Conservation (phyloP, 2,797 vertebrate genomes). For the Champsocephalus esox region DNA sequence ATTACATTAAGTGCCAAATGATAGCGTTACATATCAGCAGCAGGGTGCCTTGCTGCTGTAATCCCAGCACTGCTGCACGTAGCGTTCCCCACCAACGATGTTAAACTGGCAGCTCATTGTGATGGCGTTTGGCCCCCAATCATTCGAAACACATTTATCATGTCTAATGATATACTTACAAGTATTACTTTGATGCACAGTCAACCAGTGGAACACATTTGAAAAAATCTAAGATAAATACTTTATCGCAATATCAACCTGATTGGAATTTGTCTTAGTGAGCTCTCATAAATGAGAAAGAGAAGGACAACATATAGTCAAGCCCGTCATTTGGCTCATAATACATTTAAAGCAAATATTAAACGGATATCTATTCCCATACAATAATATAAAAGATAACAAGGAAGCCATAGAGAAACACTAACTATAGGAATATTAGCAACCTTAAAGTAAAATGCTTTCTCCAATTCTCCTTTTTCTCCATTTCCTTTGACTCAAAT, state of each 20-base stretch:
- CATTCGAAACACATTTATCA: slow-evolving; percentile 23
- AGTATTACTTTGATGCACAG: slow-evolving; percentile 25
- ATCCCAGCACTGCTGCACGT: slow-evolving; percentile 29
- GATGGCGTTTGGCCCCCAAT: slow-evolving; percentile 26
- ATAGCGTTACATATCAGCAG: slow-evolving; percentile 49
- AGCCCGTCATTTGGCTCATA: no score
- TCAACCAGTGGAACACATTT: slow-evolving; percentile 9
- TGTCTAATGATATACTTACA: slow-evolving; percentile 40
- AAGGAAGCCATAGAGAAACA: no score
- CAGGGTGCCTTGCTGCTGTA: slow-evolving; percentile 27
- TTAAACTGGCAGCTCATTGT: slow-evolving; percentile 16
- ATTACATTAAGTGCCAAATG: slow-evolving; percentile 26
- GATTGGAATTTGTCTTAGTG: no score
- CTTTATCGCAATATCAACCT: no score
- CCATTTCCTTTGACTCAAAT: not conserved
- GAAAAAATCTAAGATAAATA: slow-evolving; percentile 6
- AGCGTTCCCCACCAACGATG: not conserved
- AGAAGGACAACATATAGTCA: no score
- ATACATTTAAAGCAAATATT: no score
- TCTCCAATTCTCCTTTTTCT: not conserved
- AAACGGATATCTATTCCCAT: no score
- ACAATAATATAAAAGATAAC: no score
- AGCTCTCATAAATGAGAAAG: no score
- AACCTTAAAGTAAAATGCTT: not conserved
- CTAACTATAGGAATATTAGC: no score